phyloP scores from a whole-genome alignment of 2,888 invertebrate genomes.

The Drosophila ustulata region DNA sequence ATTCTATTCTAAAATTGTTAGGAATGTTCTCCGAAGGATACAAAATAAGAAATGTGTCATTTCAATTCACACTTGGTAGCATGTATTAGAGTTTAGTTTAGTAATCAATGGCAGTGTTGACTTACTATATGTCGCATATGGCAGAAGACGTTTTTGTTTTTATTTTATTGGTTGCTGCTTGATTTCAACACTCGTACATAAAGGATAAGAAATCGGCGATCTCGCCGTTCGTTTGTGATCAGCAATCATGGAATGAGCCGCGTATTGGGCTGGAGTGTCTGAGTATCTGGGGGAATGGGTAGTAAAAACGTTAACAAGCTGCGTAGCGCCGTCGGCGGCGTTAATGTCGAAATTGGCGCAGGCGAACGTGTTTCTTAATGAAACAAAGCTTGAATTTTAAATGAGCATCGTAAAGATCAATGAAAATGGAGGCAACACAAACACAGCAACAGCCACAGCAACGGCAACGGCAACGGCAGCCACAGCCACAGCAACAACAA shows the following conservation, averaged over 20 bases:
- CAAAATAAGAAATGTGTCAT: no score
- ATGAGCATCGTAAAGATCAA: slow-evolving; percentile 83
- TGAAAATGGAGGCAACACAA: slow-evolving; percentile 64
- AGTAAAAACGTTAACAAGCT: slow-evolving; percentile 78
- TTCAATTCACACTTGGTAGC: no score
- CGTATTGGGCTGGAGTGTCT: not conserved
- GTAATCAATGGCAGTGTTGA: slow-evolving; percentile 43
- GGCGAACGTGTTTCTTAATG: slow-evolving; percentile 78
- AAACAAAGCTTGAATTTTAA: slow-evolving; percentile 83
- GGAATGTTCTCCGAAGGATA: no score
- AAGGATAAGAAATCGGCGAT: slow-evolving; percentile 34
- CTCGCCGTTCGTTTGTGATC: slow-evolving; percentile 8
- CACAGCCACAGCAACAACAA: slow-evolving; percentile 49
- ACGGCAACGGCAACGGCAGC: slow-evolving; percentile 28
- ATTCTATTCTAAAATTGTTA: no score
- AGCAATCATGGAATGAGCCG: not conserved
- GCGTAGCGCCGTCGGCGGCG: slow-evolving; percentile 79
- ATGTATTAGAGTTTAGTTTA: not conserved
- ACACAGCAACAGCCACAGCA: slow-evolving; percentile 24
- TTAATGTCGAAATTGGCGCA: slow-evolving; percentile 76
- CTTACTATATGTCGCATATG: slow-evolving; percentile 35
- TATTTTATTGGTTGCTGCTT: slow-evolving; percentile 43
- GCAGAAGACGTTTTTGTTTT: slow-evolving; percentile 12
- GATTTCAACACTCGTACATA: slow-evolving; percentile 41
- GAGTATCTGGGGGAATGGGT: slow-evolving; percentile 22